Conservation (phyloP, 35 echinoderm and acorn worm genomes). For the Apostichopus californicus region DNA sequence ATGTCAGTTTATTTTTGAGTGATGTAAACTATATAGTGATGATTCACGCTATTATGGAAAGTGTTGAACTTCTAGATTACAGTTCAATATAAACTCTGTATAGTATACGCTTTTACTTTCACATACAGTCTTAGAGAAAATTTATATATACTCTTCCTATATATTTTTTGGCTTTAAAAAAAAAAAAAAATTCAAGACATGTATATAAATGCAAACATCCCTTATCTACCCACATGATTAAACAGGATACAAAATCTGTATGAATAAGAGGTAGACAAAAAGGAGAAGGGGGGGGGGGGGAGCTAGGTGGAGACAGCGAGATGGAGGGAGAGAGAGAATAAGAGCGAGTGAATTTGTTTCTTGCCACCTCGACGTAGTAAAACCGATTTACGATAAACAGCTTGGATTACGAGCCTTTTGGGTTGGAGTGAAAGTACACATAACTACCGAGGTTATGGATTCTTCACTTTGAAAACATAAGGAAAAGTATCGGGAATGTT, state of each 20-base stretch:
- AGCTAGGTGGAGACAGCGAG: too few species aligned
- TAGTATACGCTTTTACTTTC: background rate
- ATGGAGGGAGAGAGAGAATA: too few species aligned
- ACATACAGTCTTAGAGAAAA: constrained; percentile 41
- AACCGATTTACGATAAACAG: constrained; percentile 60
- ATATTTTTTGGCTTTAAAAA: background rate
- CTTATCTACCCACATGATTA: constrained; percentile 28
- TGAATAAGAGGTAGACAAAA: background rate
- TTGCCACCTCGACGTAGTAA: constrained; percentile 37
- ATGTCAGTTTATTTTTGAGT: constrained; percentile 49
- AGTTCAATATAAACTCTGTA: background rate
- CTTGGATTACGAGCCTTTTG: constrained; percentile 35
- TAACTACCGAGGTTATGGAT: constrained; percentile 34
- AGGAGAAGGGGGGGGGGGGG: too few species aligned
- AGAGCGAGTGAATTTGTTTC: constrained; percentile 19
- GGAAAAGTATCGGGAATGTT: constrained; percentile 40
- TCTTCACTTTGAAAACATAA: background rate
- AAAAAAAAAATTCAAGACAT: too few species aligned
- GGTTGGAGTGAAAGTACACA: constrained; percentile 43
- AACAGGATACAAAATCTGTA: background rate
- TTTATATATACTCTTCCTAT: background rate
- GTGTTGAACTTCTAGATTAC: background rate
- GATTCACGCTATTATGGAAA: constrained; percentile 31
- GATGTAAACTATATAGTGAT: constrained; percentile 33
- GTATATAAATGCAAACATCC: background rate